Evolutionary conservation across 2,113 vertebrate species (phyloP), one percentile per base, ranked within the genome.

Genomic region (Calonectris borealis): DNA sequence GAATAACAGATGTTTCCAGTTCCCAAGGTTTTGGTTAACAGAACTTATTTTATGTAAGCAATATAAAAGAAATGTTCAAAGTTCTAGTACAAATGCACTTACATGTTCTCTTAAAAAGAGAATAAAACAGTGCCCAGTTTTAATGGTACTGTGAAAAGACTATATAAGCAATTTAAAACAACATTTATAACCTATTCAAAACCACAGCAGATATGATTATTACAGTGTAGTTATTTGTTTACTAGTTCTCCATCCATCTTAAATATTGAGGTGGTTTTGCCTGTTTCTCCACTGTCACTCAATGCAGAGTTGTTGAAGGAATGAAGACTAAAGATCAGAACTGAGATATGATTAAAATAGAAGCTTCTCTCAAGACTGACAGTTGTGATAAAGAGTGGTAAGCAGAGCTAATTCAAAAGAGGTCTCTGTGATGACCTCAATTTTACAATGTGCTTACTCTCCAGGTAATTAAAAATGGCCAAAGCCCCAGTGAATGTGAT

Each of bases 401-500:
- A 87, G 86, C 55, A 88, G 64, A 95, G 82, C 48, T 96, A 94
- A 96, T 96, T 96, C 79, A 81, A 66, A 82, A 80, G 72, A 90
- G 90, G 92, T 82, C 88, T 95, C 76, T 66, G 19, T 44, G 77
- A 86, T 91, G 95, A 98, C 97, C 96, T 97, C 90, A 83, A 93
- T 97, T 97, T 97, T 95, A 96, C 94, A 87, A 97, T 94, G 48
- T 60, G 79, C 90, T 97, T 86, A 86, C 44, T 94, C 57, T 94
- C 73, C 68, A 81, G 91, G 91, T 97, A 97, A 98, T 97, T 97
- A 97, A 96, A 96, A 96, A 91, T 26, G 58, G 83, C 71, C 64
- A 91, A 86, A 44, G 42, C 42, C 29, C 25, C 44, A 65, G 19
- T 95, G 93, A 97, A 90, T 82, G 16, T 95, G 88, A 97, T 93